phyloP scores from a whole-genome alignment of 1,140 invertebrate genomes.

The Lepidostoma basale region DNA sequence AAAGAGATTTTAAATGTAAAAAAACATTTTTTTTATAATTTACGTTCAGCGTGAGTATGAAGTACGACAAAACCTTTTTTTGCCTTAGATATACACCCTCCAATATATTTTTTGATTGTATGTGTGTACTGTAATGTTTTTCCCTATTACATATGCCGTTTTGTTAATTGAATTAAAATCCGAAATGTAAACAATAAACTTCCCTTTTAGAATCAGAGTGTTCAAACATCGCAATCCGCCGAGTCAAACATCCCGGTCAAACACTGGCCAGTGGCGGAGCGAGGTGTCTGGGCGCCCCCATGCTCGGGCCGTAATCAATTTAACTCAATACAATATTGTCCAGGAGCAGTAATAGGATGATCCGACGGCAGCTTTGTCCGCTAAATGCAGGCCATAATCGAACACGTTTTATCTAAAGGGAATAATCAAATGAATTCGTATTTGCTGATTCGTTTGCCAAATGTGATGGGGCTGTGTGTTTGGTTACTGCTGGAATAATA shows the following conservation, averaged over 20 bases:
- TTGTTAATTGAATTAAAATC: slow-evolving; percentile 7
- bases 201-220: slow-evolving; percentile 35
- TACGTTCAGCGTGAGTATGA: no score
- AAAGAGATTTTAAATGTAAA: no score
- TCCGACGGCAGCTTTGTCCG: slow-evolving; percentile 10
- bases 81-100: no score
- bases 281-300: background rate
- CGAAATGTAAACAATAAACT: background rate
- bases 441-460: slow-evolving; percentile 31
- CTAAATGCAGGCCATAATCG: slow-evolving; percentile 39
- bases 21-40: no score
- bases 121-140: background rate
- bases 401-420: slow-evolving; percentile 42
- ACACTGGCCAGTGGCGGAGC: background rate
- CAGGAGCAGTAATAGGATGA: slow-evolving; percentile 28
- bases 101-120: background rate
- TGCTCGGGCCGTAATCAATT: slow-evolving; percentile 40
- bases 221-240: slow-evolving; percentile 38
- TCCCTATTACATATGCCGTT: background rate
- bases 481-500: background rate
- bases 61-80: no score
- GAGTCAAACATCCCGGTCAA: slow-evolving; percentile 36
- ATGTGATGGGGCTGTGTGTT: slow-evolving; percentile 10
- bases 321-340: slow-evolving; percentile 40
- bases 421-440: slow-evolving; percentile 42